A percentile compares a stretch with the other conserved stretches of the same genome.
phyloP scores from a whole-genome alignment of 2,797 vertebrate genomes.

The Falco columbarius region DNA sequence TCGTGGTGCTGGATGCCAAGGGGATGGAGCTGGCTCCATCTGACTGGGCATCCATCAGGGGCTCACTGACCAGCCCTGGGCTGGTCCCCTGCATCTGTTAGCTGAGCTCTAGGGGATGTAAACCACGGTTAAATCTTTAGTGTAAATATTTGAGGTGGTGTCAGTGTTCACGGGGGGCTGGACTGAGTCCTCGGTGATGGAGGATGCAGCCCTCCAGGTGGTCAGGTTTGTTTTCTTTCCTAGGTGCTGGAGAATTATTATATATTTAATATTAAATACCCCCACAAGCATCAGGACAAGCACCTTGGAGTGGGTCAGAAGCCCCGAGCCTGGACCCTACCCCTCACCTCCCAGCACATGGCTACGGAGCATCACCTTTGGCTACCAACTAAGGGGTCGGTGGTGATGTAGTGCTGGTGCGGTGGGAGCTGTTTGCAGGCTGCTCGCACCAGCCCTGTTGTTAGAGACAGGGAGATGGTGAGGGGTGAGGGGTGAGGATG shows the following conservation, averaged over 20 bases:
- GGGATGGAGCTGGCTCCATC: neutral
- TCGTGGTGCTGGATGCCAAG: rapidly evolving
- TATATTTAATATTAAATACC: neutral
- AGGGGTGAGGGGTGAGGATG: neutral
- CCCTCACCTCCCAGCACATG: neutral
- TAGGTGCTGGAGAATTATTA: neutral
- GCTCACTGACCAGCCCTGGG: rapidly evolving
- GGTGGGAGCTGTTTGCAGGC: neutral
- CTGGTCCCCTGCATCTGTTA: neutral
- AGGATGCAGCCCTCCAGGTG: neutral
- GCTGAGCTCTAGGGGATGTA: neutral
- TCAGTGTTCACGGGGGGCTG: neutral
- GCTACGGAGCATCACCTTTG: neutral
- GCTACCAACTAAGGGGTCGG: rapidly evolving
- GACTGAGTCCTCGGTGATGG: neutral
- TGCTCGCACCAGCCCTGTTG: rapidly evolving
- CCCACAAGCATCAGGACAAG: neutral
- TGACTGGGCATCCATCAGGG: too few relatives aligned
- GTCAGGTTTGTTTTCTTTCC: neutral
- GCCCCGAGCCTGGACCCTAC: neutral
- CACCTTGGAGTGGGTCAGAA: neutral
- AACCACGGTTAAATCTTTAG: neutral
- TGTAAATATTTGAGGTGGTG: neutral
- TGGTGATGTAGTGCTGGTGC: neutral
- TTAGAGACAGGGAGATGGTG: neutral